Base-by-base conservation (phyloP, 92 coral and sea anemone species). In the Pocillopora meandrina region DNA sequence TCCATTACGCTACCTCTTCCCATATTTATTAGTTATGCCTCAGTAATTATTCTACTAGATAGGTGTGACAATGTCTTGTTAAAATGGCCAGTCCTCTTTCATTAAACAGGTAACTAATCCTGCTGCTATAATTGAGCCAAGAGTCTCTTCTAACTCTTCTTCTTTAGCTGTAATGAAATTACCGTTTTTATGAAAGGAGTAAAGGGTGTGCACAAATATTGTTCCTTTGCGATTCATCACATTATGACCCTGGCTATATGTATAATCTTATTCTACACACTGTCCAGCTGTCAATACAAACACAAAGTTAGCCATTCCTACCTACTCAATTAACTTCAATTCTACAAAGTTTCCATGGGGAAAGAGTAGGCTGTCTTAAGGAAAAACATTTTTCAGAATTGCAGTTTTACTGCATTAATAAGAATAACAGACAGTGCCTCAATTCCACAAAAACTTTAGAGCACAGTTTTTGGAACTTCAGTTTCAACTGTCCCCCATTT, bases 251-350 rank as follows among this genome's bases (percentile, higher is more conserved):
- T 12, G 70, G 65, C 71, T 47, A 80, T 31, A 7, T 3, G 71
- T 61, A 47, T 42, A 72, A 82, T 72, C 79, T 61, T 31, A 73
- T 83, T 73, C 74, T 74, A 73, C 70, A 75, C 65, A 61, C 34
- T 21, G 80, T 60, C 80, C 34, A 61, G 74, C 52, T 74, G 71
- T 55, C 65, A 69, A 60, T 83, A 83, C n/a, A 83, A 83, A 83
- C 74, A 83, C 74, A 83, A 74, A 61, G 71, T 71, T 69, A 72
- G 68, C 61, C 16, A 47, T 61, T 83, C 14, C 52, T 63, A 49
- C 55, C 19, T 56, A 19, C 73, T 82, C 10, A 12, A 13, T 42
- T 82, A 23, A 59, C 79, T 61, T 71, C 26, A 68, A 55, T 66
- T 26, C 35, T 6, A 70, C n/a, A 56, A 66, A 9, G 52, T 9